phyloP scores from a whole-genome alignment of 2,888 invertebrate species.

The Dynastes grantii region DNA sequence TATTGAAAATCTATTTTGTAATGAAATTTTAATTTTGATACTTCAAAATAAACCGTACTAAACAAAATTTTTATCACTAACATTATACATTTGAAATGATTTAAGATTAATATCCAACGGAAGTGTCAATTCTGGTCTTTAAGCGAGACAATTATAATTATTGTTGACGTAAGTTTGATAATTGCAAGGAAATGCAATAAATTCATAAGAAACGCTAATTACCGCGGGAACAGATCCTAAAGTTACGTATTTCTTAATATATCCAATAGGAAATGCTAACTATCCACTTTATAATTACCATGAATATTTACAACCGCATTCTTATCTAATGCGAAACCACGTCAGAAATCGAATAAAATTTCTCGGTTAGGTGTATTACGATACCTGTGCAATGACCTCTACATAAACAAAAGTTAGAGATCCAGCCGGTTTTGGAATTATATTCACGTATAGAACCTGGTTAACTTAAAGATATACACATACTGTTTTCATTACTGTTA shows the following conservation, averaged over 20 bases:
- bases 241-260: neutral
- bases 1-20: no score
- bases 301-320: slow-evolving; percentile 6
- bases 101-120: no score
- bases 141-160: no score
- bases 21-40: no score
- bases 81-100: no score
- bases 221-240: neutral
- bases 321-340: slow-evolving; percentile 11
- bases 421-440: slow-evolving; percentile 24
- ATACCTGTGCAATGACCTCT: slow-evolving; percentile 35
- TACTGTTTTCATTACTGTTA: slow-evolving; percentile 35
- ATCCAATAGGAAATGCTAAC: neutral
- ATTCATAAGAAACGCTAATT: neutral
- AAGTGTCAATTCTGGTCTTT: no score
- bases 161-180: no score
- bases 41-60: no score
- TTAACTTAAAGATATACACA: slow-evolving; percentile 29
- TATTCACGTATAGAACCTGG: slow-evolving; percentile 29
- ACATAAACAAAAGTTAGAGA: slow-evolving; percentile 30
- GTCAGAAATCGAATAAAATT: slow-evolving; percentile 12
- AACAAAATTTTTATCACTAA: no score
- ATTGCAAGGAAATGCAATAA: neutral
- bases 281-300: neutral
- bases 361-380: slow-evolving; percentile 5